Base-by-base conservation (phyloP, 2,888 invertebrate species). In the Diadromus collaris region DNA sequence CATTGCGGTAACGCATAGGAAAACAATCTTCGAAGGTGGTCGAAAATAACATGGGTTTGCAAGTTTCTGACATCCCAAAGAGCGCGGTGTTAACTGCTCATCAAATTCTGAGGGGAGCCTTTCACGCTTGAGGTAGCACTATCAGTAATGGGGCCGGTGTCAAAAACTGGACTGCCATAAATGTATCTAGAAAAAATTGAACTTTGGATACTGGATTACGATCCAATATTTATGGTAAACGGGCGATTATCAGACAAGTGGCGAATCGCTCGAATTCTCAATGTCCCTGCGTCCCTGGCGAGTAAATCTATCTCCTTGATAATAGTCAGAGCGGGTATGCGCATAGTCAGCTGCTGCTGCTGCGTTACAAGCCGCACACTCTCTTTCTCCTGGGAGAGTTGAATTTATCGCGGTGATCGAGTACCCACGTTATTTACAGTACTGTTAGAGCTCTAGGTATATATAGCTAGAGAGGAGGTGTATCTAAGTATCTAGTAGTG, bases 401-500 rank as follows among this genome's bases (percentile, higher is more conserved):
- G 46, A 70, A 70, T 70, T 70, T 70, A 70, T 70, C 60, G 46
- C 48, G 32, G 32, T 19, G 58, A 48, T 60, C 60, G 46, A 70
- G 58, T 70, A 60, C 60, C 70, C 46, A 48, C 60, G 70, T 60
- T 70, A 48, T 60, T 70, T 48, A 58, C 70, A 46, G 70, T 70
- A 70, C 60, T 48, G 46, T 70, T 60, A 48, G 44, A 32, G 16
- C 56, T 56, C 19, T 29, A 19, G 34, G 29, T 46, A 32, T 19
- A 32, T n/a, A 27, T 21, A 60, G 21, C 24, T 41, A 24, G 24
- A 27, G 56, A 56, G 54, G 27, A 46, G 69, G 70, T 60, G 46
- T 48, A 69, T 38, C 58, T 21, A 58, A 27, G 60, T 46, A 70
- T 60, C 58, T 34, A 29, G n/a, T n/a, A n/a, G n/a, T 29, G 29